Base-by-base conservation (phyloP, 2,888 invertebrate genomes). In the Ophonus ardosiacus region DNA sequence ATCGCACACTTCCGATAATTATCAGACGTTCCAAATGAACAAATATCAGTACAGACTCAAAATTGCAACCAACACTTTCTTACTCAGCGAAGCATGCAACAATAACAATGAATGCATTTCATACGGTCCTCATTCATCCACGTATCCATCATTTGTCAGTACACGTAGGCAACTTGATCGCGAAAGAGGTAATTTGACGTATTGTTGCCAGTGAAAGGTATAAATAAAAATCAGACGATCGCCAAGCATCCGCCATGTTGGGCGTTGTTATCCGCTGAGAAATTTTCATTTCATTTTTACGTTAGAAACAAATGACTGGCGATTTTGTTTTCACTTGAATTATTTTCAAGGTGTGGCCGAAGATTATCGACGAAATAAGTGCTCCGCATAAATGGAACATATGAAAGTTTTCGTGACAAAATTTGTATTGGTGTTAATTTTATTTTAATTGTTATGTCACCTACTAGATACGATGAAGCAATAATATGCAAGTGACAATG, bases 241-340 rank as follows among this genome's bases (percentile, higher is more conserved):
- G 51, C 24, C 4, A 21, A 57, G 4, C 78, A 78, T 78, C 78
- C 57, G 57, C 78, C 57, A 78, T 78, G 57, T 78, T 78, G 78
- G 78, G 78, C 78, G 78, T 56, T 57, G 78, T 74, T 68, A 68
- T 68, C 76, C 76, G 51, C 18, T 43, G 57, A 78, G 80, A 80
- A 80, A 80, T 80, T 80, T 80, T 80, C 80, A 80, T 80, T 80
- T 80, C 80, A 80, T 80, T 80, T 78, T 78, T 80, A 78, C 40
- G 38, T 78, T 78, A 78, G 57, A 57, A 18, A 78, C 78, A 78
- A 78, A 78, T 78, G 78, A 78, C 56, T 78, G 57, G 78, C 57
- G 78, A 78, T 78, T 78, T 78, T 78, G 78, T 78, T 78, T 78
- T 78, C 78, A 78, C 78, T 78, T 78, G 78, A 43, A 78, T 56